These are phyloP conservation scores for Telenomus remus DNA, from an alignment of 1,140 invertebrate species.

Conservation along the genomic window DNA sequence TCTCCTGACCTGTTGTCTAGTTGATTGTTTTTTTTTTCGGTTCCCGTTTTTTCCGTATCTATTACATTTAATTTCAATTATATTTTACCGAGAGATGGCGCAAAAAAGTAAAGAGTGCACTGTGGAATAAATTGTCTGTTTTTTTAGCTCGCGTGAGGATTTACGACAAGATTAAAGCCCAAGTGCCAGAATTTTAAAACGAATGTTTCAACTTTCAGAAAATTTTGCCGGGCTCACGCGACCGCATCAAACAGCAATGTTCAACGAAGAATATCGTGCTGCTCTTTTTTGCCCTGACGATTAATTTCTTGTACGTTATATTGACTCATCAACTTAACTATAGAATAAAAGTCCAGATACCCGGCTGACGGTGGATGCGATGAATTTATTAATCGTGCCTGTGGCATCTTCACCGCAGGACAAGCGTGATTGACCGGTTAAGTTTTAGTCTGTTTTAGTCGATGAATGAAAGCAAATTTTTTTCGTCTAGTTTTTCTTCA, in stretches of 20 bases:
- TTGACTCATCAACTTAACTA: slow-evolving; percentile 40
- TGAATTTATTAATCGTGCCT: slow-evolving; percentile 38
- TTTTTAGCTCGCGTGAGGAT: too few species aligned
- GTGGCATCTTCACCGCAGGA: slow-evolving; percentile 13
- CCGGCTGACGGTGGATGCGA: slow-evolving; percentile 6
- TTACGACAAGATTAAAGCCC: too few species aligned
- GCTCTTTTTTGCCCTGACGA: slow-evolving; percentile 31
- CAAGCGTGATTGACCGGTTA: slow-evolving; percentile 16
- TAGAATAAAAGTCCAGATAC: slow-evolving; percentile 17
- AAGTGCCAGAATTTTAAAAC: too few species aligned
- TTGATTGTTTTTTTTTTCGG: too few species aligned
- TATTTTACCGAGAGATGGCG: too few species aligned
- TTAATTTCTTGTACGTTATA: slow-evolving; percentile 37
- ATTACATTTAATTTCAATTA: too few species aligned
- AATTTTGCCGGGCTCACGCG: slow-evolving; percentile 30
- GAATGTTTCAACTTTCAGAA: slow-evolving; percentile 8
- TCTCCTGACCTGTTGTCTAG: too few species aligned
- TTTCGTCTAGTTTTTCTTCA: too few species aligned
- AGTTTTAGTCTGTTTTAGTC: slow-evolving; percentile 11
- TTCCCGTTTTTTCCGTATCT: too few species aligned
- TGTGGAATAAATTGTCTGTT: too few species aligned
- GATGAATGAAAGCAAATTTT: too few species aligned
- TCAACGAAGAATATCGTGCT: slow-evolving; percentile 26
- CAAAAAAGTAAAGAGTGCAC: too few species aligned
- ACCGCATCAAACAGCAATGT: slow-evolving; percentile 12